Base-by-base conservation (phyloP, 2,797 vertebrate species). In the Muscicapa striata region DNA sequence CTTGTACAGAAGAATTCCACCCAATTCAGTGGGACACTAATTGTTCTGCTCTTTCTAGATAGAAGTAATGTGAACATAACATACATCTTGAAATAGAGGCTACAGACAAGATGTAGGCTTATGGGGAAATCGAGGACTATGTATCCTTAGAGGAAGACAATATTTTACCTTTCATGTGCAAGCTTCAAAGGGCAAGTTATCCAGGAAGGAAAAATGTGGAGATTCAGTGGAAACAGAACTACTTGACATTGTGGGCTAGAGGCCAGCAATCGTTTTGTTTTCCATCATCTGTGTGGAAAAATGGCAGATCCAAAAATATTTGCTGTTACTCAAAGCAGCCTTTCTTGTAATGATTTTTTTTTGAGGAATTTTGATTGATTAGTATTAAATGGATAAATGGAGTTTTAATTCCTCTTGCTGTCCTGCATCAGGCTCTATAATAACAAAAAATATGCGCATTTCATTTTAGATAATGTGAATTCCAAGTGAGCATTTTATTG, bases 121-220 rank as follows among this genome's bases (percentile, higher is more conserved):
- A 21, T 89, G 93, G 77, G 41, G 72, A 94, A 88, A 66, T 80
- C 0, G 5, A 88, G 36, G 41, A 38, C 76, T 96, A 64, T 93
- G 80, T 94, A 22, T 94, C 48, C 72, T 90, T 87, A 66, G 59
- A 87, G 54, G 82, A 69, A 91, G 75, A 91, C 21, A 15, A 34
- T 94, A 81, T 95, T 96, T 96, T 94, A 90, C 69, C 63, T 97
- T 96, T 94, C 8, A 21, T 29, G 11, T 94, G 81, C 64, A 93
- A 94, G 91, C 81, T 94, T 87, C 86, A 91, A 94, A 95, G 85
- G 83, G 52, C 80, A 96, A 81, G 84, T 96, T 79, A 94, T 94
- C 75, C 80, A 94, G 92, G 64, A 96, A 97, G 80, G 90, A 70
- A 89, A 95, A 95, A 95, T 76, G 49, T 85, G 90, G 84, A 94